Evolutionary conservation across 2,113 vertebrate species (phyloP).

Genomic region (Patagioenas fasciata): DNA sequence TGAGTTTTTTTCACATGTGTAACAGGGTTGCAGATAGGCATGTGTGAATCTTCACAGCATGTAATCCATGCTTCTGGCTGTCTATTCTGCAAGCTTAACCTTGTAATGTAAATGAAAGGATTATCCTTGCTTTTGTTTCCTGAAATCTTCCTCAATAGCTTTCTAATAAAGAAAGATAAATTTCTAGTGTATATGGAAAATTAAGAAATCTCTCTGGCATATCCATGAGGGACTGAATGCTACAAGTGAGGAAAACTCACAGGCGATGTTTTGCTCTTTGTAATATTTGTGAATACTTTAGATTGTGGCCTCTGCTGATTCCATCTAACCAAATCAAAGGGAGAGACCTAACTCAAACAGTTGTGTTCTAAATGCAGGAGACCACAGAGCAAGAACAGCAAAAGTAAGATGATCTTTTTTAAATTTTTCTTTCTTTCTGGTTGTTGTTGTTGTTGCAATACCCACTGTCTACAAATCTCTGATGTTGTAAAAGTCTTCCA

Average conservation of each 20-base stretch:
- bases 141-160: neutral
- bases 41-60: neutral
- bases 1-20: fast-evolving
- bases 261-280: neutral
- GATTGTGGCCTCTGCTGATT: neutral
- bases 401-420: neutral
- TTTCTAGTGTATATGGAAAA: neutral
- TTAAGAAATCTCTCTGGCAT: neutral
- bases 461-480: neutral
- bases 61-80: neutral
- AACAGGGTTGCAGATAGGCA: fast-evolving
- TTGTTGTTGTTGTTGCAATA: neutral
- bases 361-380: neutral
- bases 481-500: fast-evolving
- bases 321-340: neutral
- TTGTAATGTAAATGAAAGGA: fast-evolving
- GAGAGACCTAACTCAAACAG: neutral
- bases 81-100: neutral
- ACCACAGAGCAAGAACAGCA: neutral
- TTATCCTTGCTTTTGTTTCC: neutral
- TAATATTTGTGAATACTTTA: neutral
- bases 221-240: neutral
- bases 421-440: fast-evolving
- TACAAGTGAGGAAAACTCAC: neutral
- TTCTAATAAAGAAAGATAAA: neutral